Base-by-base conservation (phyloP, 2,797 vertebrate genomes). In the Martes flavigula region DNA sequence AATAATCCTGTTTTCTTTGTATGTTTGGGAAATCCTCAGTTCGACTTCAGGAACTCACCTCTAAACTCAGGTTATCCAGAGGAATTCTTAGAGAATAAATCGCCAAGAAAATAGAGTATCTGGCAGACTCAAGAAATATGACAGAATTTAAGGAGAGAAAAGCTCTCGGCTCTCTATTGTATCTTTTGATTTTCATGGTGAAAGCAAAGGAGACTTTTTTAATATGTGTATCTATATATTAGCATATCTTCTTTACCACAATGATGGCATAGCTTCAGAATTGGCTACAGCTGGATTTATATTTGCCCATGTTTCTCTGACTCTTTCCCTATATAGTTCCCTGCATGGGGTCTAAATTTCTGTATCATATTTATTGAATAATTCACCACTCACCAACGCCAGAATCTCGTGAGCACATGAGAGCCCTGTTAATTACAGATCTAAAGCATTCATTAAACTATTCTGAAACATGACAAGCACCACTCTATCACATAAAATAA, bases 401-500 rank as follows among this genome's bases (percentile, higher is more conserved):
- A 90, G 86, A 8, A 48, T 72, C 51, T 83, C 35, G 0, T 66
- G 85, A 58, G 73, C 84, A 97, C 27, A 92, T 23, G 40, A 97
- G 56, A 95, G 48, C 25, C 17, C 73, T 48, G 18, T 32, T 96
- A 93, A 97, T 93, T 90, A 87, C 35, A 58, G 48, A 95, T 60
- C 43, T 8, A 75, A 94, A 84, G 66, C 35, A 86, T 56, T 96
- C 88, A 89, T 87, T 97, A 97, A 90, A 78, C 54, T 35, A 83
- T 88, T 95, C 87, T n/a, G 66, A 96, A 95, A 81, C 87, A 86
- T 56, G 38, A 78, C 43, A 90, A 94, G 89, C 14, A 27, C 70
- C 89, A 68, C 64, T 97, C 91, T 58, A 18, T 75, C 91, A 72
- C 20, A 70, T 90, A 91, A 92, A 93, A 88, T 91, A 91, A 92